Evolutionary conservation across 30 jellyfish, hydroid and myxozoan genomes (phyloP), one percentile per base, ranked within the genome.

Genomic region (Turritopsis dohrnii): DNA sequence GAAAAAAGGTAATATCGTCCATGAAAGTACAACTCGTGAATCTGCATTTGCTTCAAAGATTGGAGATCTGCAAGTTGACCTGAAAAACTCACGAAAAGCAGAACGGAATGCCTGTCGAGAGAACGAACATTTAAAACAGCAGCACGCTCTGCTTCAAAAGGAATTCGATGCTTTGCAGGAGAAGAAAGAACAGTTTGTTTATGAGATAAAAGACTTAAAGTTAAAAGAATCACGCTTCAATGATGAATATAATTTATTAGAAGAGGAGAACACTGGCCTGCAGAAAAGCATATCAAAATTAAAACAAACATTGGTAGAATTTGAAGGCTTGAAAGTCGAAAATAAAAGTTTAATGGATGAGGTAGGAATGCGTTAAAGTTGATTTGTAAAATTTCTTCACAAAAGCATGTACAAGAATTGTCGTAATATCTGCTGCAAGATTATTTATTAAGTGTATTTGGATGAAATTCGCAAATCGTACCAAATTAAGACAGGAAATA

Each of bases 251-350:
- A 86, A 87, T 73, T 90, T 84, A 72, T 72, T 93, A 76, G 98
- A 93, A 65, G 98, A 93, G 53, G 98, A 93, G 76, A 93, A 93
- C 82, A 93, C 92, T 0, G 71, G 69, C 21, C 66, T 93, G 28
- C 98, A 93, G 69, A 93, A 93, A 74, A 88, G 80, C 21, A 65
- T 93, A 23, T 93, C 98, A 19, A 66, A 84, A n/a, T 66, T 88
- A 80, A 88, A 88, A 53, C 84, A 94, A 86, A 93, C 98, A 0
- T 54, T 93, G 65, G 96, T 93, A 7, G 98, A 93, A 74, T 93
- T 84, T 77, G 98, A 93, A 83, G 98, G 96, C 52, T 81, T 93
- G 72, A 93, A 93, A 82, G 98, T 93, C 31, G 98, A 93, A 79
- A 93, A 93, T 53, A 88, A 93, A 74, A 93, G 98, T 74, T 69